Conservation (phyloP, 2,888 invertebrate genomes). For the Callosobruchus maculatus region DNA sequence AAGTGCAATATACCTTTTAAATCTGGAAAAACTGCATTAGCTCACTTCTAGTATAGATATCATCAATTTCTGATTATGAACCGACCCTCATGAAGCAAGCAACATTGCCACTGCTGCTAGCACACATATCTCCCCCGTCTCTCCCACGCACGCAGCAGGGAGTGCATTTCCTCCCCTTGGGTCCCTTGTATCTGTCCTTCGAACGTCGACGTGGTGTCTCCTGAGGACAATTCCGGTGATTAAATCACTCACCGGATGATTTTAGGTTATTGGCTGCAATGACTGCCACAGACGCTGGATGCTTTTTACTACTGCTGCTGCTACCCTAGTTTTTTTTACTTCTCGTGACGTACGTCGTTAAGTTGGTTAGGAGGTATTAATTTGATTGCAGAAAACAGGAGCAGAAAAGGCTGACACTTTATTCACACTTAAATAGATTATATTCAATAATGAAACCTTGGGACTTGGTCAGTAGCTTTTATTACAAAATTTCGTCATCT, state of each 20-base stretch:
- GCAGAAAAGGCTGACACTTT: too few species aligned
- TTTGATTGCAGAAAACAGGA: too few species aligned
- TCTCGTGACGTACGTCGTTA: neutral
- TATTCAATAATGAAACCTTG: too few species aligned
- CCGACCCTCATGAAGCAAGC: neutral
- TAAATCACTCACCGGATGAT: constrained; percentile 27
- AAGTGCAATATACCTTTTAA: too few species aligned
- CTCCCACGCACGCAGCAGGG: neutral
- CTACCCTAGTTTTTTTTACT: neutral
- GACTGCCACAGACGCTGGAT: neutral
- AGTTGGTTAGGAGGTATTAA: too few species aligned
- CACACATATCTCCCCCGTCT: neutral
- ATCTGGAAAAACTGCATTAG: neutral
- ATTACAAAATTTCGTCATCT: too few species aligned
- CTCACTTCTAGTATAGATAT: neutral
- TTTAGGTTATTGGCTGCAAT: constrained; percentile 12
- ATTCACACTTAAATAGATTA: too few species aligned
- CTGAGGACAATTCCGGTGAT: constrained; percentile 30
- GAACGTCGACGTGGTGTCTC: constrained; percentile 16
- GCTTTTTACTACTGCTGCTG: neutral
- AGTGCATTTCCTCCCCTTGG: neutral
- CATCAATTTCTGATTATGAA: neutral
- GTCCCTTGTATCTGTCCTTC: constrained; percentile 18
- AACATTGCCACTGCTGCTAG: neutral
- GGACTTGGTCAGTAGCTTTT: too few species aligned